Conservation (phyloP, 2,888 invertebrate genomes). For the Mythimna pallens region DNA sequence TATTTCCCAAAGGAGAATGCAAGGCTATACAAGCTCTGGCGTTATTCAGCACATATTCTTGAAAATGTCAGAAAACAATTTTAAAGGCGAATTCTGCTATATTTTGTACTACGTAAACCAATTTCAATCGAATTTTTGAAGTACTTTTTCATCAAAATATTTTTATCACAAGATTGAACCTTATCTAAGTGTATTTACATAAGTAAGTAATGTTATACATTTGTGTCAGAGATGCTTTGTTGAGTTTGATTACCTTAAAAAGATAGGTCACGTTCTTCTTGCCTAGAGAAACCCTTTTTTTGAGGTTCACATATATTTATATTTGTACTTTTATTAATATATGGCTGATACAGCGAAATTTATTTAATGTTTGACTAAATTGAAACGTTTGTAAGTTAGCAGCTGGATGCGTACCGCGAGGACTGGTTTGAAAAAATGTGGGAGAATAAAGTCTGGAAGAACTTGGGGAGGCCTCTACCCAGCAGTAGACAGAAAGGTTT, state of each 20-base stretch:
- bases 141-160: not conserved
- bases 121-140: not conserved
- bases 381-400: no score
- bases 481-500: no score
- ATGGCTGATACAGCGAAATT: not conserved
- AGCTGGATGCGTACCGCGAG: no score
- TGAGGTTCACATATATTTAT: slow-evolving; percentile 18
- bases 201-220: slow-evolving; percentile 41
- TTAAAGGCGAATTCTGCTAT: not conserved
- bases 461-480: no score
- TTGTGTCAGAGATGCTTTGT: slow-evolving; percentile 19
- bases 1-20: not conserved
- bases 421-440: no score
- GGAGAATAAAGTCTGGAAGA: no score
- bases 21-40: not conserved
- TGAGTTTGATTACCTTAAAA: slow-evolving; percentile 38
- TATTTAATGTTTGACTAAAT: not conserved
- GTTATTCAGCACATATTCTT: not conserved
- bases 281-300: slow-evolving; percentile 5
- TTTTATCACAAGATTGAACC: slow-evolving; percentile 29
- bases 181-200: slow-evolving; percentile 41
- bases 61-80: not conserved
- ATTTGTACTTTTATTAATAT: slow-evolving; percentile 4
- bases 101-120: not conserved
- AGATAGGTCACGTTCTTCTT: slow-evolving; percentile 60